Base-by-base conservation (phyloP, 1,140 invertebrate species). In the Aphaenogaster ashmeadi region DNA sequence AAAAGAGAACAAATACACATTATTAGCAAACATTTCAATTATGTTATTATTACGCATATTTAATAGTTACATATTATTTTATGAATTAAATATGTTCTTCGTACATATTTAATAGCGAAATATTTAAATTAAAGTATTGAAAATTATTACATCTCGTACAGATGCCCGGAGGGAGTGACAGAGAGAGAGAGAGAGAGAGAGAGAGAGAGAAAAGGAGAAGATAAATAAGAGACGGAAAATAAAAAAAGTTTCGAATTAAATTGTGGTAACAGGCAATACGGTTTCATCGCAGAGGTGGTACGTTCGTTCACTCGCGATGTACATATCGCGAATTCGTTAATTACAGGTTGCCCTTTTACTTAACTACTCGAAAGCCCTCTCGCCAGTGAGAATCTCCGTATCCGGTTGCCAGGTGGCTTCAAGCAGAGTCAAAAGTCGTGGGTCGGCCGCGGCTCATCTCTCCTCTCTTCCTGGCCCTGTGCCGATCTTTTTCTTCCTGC, bases 311-410 rank as follows among this genome's bases (percentile, higher is more conserved):
- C 15, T 79, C 44, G 21, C 81, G 18, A 41, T 21, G 6, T 36
- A 75, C 50, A 79, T 78, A 88, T 88, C 64, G 64, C 74, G 83
- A 54, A 88, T 88, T 88, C 87, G 75, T 88, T 88, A 88, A 88
- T 88, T 88, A 86, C 36, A 75, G 84, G 71, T 79, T 66, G 64
- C 84, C 54, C 47, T 86, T 74, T 78, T 67, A 85, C 72, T 87
- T 86, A 75, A 54, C 75, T 79, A 78, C 62, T 79, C 83, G 74
- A 79, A 86, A 79, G 50, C 47, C 60, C 27, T 86, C 64, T 38
- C 38, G 9, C 36, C 66, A 11, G 47, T 87, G 72, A 87, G 72
- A 64, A 71, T 88, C 72, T 64, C 36, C 38, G 62, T 87, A 86
- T 88, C 81, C 75, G 69, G 66, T 86, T 84, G 56, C 87, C 81